These are phyloP conservation scores for Schizopygopsis malacanthus DNA, from an alignment of 2,797 vertebrate species.

Conservation along the genomic window DNA sequence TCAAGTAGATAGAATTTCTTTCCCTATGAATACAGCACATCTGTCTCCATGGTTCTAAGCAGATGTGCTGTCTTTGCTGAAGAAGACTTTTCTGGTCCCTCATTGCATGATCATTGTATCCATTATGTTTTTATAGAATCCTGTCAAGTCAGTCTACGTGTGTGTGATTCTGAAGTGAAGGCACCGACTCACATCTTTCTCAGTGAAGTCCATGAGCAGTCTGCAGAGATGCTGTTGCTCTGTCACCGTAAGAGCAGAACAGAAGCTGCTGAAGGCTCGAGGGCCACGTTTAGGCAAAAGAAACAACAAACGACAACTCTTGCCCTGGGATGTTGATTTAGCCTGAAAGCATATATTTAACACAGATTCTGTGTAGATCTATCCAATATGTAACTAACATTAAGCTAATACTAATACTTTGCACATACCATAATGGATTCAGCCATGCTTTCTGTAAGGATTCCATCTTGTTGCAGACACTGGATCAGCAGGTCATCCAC, in stretches of 20 bases:
- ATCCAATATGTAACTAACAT: background rate
- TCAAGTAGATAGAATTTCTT: background rate
- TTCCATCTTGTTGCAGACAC: conserved; percentile 71
- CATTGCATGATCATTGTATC: conserved; percentile 16
- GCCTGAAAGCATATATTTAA: conserved; percentile 62
- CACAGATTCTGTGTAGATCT: background rate
- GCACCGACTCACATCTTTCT: conserved; percentile 69
- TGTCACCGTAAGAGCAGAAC: conserved; percentile 85
- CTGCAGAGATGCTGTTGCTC: conserved; percentile 88
- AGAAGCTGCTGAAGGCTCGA: conserved; percentile 88
- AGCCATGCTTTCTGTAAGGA: conserved; percentile 80
- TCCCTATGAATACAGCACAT: background rate
- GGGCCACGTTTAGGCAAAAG: conserved; percentile 93
- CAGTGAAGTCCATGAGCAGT: conserved; percentile 73
- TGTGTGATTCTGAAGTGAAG: conserved; percentile 15
- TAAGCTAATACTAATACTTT: background rate
- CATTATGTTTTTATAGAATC: conserved; percentile 18
- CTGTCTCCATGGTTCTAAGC: conserved; percentile 13
- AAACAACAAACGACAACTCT: conserved; percentile 78
- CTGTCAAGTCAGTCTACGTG: conserved; percentile 9
- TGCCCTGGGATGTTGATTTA: conserved; percentile 72
- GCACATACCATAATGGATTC: conserved; percentile 63
- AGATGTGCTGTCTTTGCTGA: conserved; percentile 30
- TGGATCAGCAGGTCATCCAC: conserved; percentile 80
- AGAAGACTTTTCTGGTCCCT: conserved; percentile 21